Base-by-base conservation (phyloP, 2,797 vertebrate genomes). In the Alauda arvensis region DNA sequence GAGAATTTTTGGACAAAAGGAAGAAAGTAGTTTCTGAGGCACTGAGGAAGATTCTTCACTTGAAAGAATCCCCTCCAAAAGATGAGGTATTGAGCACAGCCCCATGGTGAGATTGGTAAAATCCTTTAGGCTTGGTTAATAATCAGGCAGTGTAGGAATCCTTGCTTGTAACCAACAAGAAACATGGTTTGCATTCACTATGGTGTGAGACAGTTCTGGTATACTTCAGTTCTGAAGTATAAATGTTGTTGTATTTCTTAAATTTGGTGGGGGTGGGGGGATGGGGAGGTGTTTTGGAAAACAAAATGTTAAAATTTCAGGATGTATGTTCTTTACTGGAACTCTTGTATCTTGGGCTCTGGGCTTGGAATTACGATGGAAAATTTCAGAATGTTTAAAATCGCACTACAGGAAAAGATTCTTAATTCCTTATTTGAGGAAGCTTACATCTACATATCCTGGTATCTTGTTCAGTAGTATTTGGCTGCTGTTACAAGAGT, bases 1-100 rank as follows among this genome's bases (percentile, higher is more conserved):
- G 80, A 87, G 72, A 91, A n/a, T 98, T 97, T 94, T 91, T 98
- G 93, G 77, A 94, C 59, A 98, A 96, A 92, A 98, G 98, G 90
- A 97, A 97, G 88, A 69, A 71, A 51, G 46, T 97, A 1, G 96
- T 97, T 61, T 96, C 96, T 45, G 87, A 91, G 43, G 96, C 97
- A 45, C 77, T 98, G n/a, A 96, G 96, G 87, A 95, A 93, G 34
- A 90, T 93, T n/a, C 94, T 98, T 66, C 51, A 81, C 23, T 92
- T 98, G 90, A 94, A 83, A n/a, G 72, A 95, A 59, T 80, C 94
- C 29, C 97, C 87, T 12, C n/a, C 77, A 12, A 87, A 94, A 74
- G 87, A 95, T 67, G 96, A 98, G 97, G 98, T 98, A 95, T 62
- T 90, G 66, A 74, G 63, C 34, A 29, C 13, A 69, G 19, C 72